A percentile compares a stretch with the other conserved stretches of the same genome.
These are phyloP conservation scores for Caenorhabditis drosophilae DNA, from an alignment of 2,888 invertebrate species.

Conservation along the genomic window DNA sequence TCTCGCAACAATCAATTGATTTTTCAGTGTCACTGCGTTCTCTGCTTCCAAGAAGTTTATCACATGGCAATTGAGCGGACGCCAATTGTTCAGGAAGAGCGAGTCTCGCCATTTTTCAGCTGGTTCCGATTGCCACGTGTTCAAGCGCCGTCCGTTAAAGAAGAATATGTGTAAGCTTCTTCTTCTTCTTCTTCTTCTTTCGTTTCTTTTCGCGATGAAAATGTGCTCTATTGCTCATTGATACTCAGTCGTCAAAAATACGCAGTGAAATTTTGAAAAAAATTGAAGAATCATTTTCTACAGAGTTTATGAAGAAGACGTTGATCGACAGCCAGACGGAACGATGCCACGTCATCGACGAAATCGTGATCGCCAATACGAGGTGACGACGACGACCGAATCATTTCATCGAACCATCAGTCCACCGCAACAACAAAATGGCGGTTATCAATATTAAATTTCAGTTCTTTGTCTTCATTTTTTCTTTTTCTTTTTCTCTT, in stretches of 20 bases:
- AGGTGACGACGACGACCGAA: slow-evolving; percentile 68
- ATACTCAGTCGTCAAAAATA: neutral
- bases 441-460: slow-evolving; percentile 40
- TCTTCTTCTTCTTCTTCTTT: no score
- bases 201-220: no score
- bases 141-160: slow-evolving; percentile 66
- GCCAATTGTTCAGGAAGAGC: slow-evolving; percentile 49
- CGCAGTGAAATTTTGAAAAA: neutral
- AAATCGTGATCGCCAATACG: slow-evolving; percentile 57
- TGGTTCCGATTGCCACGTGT: slow-evolving; percentile 69
- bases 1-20: no score
- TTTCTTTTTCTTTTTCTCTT: no score
- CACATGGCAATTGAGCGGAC: slow-evolving; percentile 57
- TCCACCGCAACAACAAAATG: slow-evolving; percentile 49
- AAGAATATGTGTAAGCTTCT: slow-evolving; percentile 65
- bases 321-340: slow-evolving; percentile 51
- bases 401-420: slow-evolving; percentile 68
- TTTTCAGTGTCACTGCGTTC: slow-evolving; percentile 66
- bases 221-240: neutral
- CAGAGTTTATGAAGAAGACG: slow-evolving; percentile 69
- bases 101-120: slow-evolving; percentile 68
- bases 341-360: slow-evolving; percentile 58
- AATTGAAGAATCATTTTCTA: slow-evolving; percentile 14
- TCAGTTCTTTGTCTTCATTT: no score
- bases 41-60: slow-evolving; percentile 69